Evolutionary conservation across 2,888 invertebrate genomes (phyloP).

Genomic region (Sinelater perroti): DNA sequence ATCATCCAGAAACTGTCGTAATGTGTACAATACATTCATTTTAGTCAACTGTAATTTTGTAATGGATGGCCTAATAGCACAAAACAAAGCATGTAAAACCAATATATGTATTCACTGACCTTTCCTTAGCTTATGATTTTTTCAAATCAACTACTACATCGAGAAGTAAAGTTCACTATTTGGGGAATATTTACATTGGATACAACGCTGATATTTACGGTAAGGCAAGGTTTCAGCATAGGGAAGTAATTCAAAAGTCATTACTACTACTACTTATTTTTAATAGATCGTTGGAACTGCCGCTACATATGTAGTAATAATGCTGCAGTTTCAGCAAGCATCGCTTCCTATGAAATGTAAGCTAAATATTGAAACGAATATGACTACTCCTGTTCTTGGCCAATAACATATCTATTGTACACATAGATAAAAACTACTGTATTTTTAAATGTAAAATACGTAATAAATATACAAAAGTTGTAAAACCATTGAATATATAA

Average conservation of each 20-base stretch:
- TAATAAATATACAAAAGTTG: no score
- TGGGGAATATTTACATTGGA: conserved; percentile 42
- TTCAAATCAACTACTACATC: conserved; percentile 43
- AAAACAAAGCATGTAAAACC: no score
- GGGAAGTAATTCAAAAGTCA: not conserved
- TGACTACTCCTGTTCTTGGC: no score
- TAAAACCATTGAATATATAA: no score
- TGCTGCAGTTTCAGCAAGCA: conserved; percentile 33
- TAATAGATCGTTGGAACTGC: conserved; percentile 55
- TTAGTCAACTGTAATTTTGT: no score
- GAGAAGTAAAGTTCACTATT: conserved; percentile 40
- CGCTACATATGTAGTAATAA: conserved; percentile 37
- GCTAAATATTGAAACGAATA: not conserved
- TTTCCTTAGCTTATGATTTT: conserved; percentile 43
- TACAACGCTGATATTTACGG: conserved; percentile 40
- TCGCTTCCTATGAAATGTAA: conserved; percentile 53
- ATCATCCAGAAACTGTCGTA: no score
- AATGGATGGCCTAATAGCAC: no score
- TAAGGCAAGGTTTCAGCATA: conserved; percentile 18
- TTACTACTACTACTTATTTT: not conserved
- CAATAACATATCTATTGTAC: no score
- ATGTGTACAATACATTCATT: no score
- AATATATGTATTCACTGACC: no score
- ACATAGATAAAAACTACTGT: no score
- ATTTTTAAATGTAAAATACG: no score